Conservation (phyloP, 2,113 vertebrate species). For the Solenodon paradoxus region DNA sequence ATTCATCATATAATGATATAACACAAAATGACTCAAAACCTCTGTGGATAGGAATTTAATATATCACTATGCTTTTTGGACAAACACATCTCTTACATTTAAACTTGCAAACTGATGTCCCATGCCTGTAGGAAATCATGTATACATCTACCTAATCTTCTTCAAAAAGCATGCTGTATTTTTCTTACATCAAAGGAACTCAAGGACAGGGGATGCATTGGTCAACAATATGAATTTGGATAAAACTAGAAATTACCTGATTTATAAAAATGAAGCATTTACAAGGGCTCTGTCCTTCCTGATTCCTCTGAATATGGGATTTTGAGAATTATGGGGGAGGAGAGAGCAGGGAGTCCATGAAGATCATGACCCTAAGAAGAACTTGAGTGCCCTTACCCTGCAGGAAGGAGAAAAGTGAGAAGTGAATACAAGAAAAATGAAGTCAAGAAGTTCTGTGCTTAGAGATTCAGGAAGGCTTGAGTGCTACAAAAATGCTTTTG, state of each 20-base stretch:
- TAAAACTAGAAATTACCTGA: neutral
- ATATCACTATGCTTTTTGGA: neutral
- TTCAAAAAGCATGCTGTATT: neutral
- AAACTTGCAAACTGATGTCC: neutral
- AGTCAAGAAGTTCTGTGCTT: neutral
- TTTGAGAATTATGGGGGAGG: neutral
- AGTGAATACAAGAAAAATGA: neutral
- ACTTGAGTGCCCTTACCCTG: neutral
- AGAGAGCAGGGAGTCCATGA: neutral
- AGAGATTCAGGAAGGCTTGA: neutral
- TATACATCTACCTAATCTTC: neutral
- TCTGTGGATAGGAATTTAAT: neutral
- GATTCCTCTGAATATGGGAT: neutral
- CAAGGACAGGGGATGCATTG: neutral
- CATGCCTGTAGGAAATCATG: neutral
- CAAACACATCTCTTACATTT: neutral
- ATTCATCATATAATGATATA: neutral
- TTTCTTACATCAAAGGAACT: neutral
- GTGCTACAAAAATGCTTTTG: neutral
- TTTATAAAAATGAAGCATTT: neutral
- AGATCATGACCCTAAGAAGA: neutral
- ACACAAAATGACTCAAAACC: neutral
- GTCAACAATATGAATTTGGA: neutral
- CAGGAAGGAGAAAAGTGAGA: neutral
- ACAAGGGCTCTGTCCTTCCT: neutral